Base-by-base conservation (phyloP, 2,888 invertebrate species). In the Eumerus sabulonum region DNA sequence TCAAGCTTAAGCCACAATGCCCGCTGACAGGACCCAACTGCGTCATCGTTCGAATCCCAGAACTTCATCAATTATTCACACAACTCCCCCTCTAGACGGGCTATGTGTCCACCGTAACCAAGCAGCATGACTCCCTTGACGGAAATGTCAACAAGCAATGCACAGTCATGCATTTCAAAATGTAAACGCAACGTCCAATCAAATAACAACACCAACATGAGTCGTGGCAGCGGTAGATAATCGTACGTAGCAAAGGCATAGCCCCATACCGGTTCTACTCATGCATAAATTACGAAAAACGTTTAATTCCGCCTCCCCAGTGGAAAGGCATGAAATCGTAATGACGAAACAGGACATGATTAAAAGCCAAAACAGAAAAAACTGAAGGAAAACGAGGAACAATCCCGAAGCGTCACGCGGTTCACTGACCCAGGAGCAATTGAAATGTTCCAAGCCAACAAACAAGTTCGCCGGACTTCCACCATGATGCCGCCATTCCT, bases 241-340 rank as follows among this genome's bases (percentile, higher is more conserved):
- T 71, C 48, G 63, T 63, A 45, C 35, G 38, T 35, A 53, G 40
- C 38, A 13, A 45, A 48, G 11, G 40, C 44, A 19, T 14, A 40
- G n/a, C 51, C 62, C 56, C 13, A 50, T 57, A 47, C 47, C 36
- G 14, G 18, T 42, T 17, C 40, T 53, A 45, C 51, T 74, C 68
- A 68, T 74, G 68, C 56, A 74, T 74, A 74, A 68, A 57, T 74
- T 57, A 68, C 51, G 35, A 57, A 63, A 74, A 74, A 48, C 74
- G 63, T 74, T 74, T 74, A 74, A 74, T 68, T 68, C 63, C 51
- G 62, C 50, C 68, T 68, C 74, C 47, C 68, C 45, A 50, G 40
- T 57, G 68, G 57, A 51, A 63, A 56, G 16, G 38, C 35, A 63
- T 74, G 47, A 17, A 74, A 59, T 35, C 38, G 56, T 74, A 74